These are phyloP conservation scores for Ichneumoninae sp. DNA, from an alignment of 2,888 invertebrate species.

Conservation along the genomic window DNA sequence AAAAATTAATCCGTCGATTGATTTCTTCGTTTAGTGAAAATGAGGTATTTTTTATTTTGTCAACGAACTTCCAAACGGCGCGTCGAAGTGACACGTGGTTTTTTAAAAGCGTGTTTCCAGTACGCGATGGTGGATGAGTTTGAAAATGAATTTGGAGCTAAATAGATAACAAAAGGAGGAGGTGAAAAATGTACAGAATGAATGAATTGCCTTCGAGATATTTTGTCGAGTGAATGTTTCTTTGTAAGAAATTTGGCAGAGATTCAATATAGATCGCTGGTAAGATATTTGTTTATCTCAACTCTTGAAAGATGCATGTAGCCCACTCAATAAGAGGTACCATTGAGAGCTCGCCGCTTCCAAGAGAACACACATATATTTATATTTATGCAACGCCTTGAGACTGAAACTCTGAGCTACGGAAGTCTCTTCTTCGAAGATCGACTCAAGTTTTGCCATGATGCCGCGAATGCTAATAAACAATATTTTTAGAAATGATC, in stretches of 20 bases:
- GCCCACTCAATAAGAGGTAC: neutral
- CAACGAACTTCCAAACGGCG: too few species aligned
- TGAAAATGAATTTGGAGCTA: neutral
- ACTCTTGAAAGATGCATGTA: neutral
- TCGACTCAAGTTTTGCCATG: neutral
- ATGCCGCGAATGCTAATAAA: neutral
- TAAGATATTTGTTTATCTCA: neutral
- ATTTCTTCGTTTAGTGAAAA: neutral
- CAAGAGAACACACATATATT: neutral
- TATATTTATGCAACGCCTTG: neutral
- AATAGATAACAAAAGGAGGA: neutral
- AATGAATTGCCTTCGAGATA: neutral
- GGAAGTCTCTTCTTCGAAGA: neutral
- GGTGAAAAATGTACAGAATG: neutral
- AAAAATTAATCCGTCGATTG: neutral
- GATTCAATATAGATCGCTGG: neutral
- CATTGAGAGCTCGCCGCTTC: neutral
- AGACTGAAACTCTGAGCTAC: neutral
- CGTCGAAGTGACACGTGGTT: too few species aligned
- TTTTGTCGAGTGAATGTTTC: neutral
- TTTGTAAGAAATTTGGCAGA: neutral
- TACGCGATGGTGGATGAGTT: too few species aligned
- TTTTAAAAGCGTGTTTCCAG: too few species aligned
- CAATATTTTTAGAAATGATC: conserved; percentile 68
- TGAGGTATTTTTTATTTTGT: neutral